Evolutionary conservation across 2,888 invertebrate genomes (phyloP).

Genomic region (Tipula vernalis): DNA sequence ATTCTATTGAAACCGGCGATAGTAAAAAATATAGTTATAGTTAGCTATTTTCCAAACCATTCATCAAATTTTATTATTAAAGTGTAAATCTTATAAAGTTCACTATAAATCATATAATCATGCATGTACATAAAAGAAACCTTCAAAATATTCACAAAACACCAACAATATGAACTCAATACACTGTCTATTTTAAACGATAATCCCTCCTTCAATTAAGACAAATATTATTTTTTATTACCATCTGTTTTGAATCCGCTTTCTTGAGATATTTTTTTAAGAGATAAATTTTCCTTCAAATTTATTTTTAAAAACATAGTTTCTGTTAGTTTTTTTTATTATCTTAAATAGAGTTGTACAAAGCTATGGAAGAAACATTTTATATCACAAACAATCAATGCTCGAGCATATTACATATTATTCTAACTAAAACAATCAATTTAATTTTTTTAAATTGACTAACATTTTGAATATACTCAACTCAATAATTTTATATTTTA

Average conservation of each 20-base stretch:
- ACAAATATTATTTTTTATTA: not conserved
- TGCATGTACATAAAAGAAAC: not conserved
- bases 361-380: not conserved
- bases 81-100: not conserved
- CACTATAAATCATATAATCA: not conserved
- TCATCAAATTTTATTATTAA: not conserved
- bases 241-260: constrained; percentile 4
- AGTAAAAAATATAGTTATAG: no score
- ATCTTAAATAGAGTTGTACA: not conserved
- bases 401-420: not conserved
- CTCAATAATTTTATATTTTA: not conserved
- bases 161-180: not conserved
- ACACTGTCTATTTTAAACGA: not conserved
- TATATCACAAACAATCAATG: not conserved
- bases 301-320: not conserved
- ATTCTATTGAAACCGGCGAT: not conserved
- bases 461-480: not conserved
- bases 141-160: not conserved
- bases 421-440: not conserved
- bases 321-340: not conserved
- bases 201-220: constrained; percentile 4
- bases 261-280: not conserved
- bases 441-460: not conserved
- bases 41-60: not conserved
- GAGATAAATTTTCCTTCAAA: not conserved